Conservation (phyloP, 2,797 vertebrate species). For the Helicolenus hilgendorfi region DNA sequence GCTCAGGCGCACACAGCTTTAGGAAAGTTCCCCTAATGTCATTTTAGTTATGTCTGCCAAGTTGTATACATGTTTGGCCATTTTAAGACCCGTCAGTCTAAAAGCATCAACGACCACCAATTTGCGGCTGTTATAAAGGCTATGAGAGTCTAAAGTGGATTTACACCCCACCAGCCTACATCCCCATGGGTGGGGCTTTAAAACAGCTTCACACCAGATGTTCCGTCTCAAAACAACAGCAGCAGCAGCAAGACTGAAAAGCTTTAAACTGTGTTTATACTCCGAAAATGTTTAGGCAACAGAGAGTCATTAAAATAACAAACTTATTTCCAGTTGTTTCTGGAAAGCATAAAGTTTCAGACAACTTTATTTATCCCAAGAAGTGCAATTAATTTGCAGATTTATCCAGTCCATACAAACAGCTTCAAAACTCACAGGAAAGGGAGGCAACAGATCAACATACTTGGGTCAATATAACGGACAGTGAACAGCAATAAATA, state of each 20-base stretch:
- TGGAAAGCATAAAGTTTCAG: not conserved
- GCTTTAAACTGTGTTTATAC: not conserved
- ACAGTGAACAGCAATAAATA: not conserved
- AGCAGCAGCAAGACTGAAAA: conserved; percentile 19
- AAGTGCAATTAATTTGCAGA: not conserved
- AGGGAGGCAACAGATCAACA: not conserved
- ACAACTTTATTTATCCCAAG: not conserved
- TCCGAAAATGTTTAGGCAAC: not conserved
- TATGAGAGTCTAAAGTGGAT: conserved; percentile 4
- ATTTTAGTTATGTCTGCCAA: not conserved
- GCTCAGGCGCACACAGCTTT: not conserved
- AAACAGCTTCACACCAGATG: conserved; percentile 75
- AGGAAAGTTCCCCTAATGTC: not conserved
- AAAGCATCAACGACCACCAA: not conserved
- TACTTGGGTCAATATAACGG: not conserved
- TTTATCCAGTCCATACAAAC: not conserved
- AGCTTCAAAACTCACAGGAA: not conserved
- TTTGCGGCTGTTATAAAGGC: not conserved
- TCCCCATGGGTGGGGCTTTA: conserved; percentile 53
- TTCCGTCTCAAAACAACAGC: conserved; percentile 66
- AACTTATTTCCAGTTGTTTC: not conserved
- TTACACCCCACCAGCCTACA: conserved; percentile 6
- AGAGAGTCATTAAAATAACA: not conserved
- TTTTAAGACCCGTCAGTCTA: not conserved
- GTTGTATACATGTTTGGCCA: not conserved